phyloP scores from a whole-genome alignment of 92 coral and sea anemone genomes.

The Phenganax stokvisi region DNA sequence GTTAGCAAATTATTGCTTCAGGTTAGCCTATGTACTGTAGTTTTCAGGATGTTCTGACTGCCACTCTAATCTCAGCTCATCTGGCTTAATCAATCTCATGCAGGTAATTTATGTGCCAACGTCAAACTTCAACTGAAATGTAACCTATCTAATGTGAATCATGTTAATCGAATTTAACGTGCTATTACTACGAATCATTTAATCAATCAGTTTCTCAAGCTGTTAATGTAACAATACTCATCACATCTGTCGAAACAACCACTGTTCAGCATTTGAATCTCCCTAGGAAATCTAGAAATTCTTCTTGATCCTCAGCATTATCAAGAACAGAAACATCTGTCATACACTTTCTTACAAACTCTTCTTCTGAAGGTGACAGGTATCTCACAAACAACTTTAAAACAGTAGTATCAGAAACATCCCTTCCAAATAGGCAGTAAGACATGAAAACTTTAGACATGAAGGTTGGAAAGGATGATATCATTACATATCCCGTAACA shows the following conservation, averaged over 20 bases:
- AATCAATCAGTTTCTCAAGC: too few relatives aligned
- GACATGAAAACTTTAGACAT: conserved; percentile 56
- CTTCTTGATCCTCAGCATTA: conserved; percentile 49
- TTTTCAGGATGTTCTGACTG: too few relatives aligned
- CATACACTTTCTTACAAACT: conserved; percentile 26
- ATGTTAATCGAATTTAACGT: too few relatives aligned
- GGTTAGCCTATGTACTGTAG: too few relatives aligned
- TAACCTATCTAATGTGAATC: too few relatives aligned
- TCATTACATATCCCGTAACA: conserved; percentile 49
- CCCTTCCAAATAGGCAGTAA: conserved; percentile 46
- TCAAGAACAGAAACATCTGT: conserved; percentile 44
- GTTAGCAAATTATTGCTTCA: too few relatives aligned
- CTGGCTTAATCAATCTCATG: too few relatives aligned
- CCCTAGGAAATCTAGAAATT: conserved; percentile 49
- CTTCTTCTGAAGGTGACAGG: conserved; percentile 53
- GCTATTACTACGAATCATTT: too few relatives aligned
- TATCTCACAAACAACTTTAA: conserved; percentile 47
- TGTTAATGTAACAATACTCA: too few relatives aligned
- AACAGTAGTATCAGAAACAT: conserved; percentile 34
- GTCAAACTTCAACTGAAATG: too few relatives aligned
- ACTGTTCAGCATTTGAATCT: conserved; percentile 56
- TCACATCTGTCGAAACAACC: conserved; percentile 19
- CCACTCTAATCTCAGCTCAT: too few relatives aligned
- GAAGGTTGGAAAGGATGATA: conserved; percentile 48
- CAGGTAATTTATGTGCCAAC: too few relatives aligned